Evolutionary conservation across 2,797 vertebrate species (phyloP).

Genomic region (Sebastes iracundus): DNA sequence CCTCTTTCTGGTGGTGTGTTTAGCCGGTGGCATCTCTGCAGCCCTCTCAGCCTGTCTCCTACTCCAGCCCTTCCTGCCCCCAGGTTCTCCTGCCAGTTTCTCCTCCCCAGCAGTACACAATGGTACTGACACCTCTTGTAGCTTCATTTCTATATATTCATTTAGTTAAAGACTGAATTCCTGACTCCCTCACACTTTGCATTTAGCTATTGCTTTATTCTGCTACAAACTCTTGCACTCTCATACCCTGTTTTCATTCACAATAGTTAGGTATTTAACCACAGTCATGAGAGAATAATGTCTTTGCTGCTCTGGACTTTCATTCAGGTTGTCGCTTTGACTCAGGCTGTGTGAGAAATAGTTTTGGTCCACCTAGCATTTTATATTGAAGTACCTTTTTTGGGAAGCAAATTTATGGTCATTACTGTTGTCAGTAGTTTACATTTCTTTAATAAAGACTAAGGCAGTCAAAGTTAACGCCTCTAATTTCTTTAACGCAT

Average conservation of each 20-base stretch:
- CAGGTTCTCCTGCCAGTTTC: slow-evolving; percentile 99
- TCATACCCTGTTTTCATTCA: slow-evolving; percentile 12
- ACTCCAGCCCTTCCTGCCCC: slow-evolving; percentile 96
- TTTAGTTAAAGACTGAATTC: slow-evolving; percentile 19
- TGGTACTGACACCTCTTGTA: slow-evolving; percentile 87
- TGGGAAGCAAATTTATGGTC: background rate
- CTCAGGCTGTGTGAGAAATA: background rate
- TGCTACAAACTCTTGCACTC: background rate
- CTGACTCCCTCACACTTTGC: slow-evolving; percentile 21
- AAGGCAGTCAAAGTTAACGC: too few species aligned
- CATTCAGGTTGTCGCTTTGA: background rate
- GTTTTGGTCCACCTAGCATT: background rate
- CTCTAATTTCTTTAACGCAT: too few species aligned
- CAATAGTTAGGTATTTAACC: slow-evolving; percentile 9
- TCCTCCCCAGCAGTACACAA: slow-evolving; percentile 99
- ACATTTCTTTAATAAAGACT: background rate
- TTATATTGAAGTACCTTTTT: background rate
- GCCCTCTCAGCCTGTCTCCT: slow-evolving; percentile 95
- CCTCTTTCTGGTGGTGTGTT: slow-evolving; percentile 42
- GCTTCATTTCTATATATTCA: slow-evolving; percentile 37
- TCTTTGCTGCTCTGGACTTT: background rate
- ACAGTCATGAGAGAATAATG: background rate
- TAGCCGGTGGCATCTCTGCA: slow-evolving; percentile 95
- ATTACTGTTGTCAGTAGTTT: background rate
- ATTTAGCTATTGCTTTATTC: slow-evolving; percentile 12